Evolutionary conservation across 2,113 vertebrate genomes (phyloP), one percentile per base, ranked within the genome.

Genomic region (Copsychus sechellarum): DNA sequence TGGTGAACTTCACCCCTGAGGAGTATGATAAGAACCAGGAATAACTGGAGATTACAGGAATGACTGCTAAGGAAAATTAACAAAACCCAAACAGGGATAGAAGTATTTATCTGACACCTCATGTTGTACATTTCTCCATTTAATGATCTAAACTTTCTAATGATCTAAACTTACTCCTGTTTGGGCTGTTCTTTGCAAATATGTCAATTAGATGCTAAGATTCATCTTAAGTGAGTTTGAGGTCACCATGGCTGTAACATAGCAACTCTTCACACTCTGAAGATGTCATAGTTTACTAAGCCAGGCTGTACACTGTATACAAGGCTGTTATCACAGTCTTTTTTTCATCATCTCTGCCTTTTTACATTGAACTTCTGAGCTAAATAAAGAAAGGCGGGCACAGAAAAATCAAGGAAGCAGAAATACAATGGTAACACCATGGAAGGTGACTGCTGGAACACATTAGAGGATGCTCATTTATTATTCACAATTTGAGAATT

Each of bases 401-500:
- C 1, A 71, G 40, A 29, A 88, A 90, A 93, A 73, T n/a, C 62
- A 83, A 76, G 72, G 36, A 85, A 84, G 11, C 21, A 43, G 56
- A 86, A 38, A 70, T 62, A 48, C 26, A 70, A 29, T 51, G 50
- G 24, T 16, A 87, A 70, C 5, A 47, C 22, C 19, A 43, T 26
- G 22, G 42, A 79, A 91, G 40, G 42, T 86, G 50, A 72, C 40
- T 71, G 18, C 21, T 38, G 36, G 58, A 95, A 29, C 18, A 66
- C n/a, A 67, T 21, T 25, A 43, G 66, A 92, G 17, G 26, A 66
- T 93, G 47, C 16, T 93, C 15, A 79, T 74, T 89, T 86, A 86
- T 74, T 88, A 90, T 77, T 90, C 58, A 92, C 20, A 50, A 33
- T 36, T 66, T 84, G 69, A 90, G 54, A 80, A 86, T 86, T 93